Evolutionary conservation across 1,140 invertebrate species (phyloP), one percentile per base, ranked within the genome.

Genomic region (Metaphire vulgaris): DNA sequence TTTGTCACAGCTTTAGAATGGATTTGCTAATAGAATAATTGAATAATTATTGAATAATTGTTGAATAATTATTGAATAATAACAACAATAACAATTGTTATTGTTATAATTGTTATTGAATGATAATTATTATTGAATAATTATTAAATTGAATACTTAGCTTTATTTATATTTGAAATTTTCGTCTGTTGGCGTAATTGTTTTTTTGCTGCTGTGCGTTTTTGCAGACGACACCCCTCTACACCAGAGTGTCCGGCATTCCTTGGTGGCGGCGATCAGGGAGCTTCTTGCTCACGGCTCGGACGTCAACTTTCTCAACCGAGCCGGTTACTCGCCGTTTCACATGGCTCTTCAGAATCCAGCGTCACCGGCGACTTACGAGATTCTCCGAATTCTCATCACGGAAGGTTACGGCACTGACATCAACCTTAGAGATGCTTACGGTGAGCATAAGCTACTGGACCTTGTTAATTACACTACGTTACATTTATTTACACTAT

Each of bases 241-340:
- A 2, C 84, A 85, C 79, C 82, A 84, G 74, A 83, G 83, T 81
- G 84, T 85, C 16, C 80, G 79, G 15, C 80, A 82, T 75, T 80
- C 80, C 12, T 79, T 84, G 80, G 74, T 81, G 30, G 78, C 80
- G n/a, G 83, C 82, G 79, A 80, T 85, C 1, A n/a, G 30, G 28
- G 80, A 80, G 33, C 41, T 85, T 16, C 75, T 85, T 29, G 76
- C 80, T 30, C 77, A 80, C 69, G 84, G 84, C 1, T 85, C 84
- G 0, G 84, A 85, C 78, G 82, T 83, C 1, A 85, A 84, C 74
- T 81, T 83, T 73, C 69, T 74, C 26, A 85, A 84, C 73, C 68
- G 75, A 56, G 66, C 79, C 28, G 83, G 84, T 0, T 80, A 74
- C 16, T 83, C 81, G 69, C 82, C 84, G 2, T 78, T 85, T 16